Evolutionary conservation across 2,113 vertebrate species (phyloP).

Genomic region (Alethe castanea): DNA sequence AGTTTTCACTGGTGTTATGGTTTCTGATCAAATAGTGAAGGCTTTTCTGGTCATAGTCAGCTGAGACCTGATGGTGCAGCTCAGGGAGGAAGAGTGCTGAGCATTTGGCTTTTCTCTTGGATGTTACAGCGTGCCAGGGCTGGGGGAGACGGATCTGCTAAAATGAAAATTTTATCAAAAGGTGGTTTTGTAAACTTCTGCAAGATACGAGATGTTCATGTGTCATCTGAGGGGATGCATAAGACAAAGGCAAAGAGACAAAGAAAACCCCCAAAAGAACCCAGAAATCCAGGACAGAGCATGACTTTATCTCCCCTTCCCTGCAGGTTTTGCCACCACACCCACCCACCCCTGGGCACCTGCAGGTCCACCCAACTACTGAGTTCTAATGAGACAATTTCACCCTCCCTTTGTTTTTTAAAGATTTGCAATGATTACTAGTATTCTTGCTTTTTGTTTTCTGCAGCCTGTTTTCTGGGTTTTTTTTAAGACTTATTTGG

Average conservation of each 20-base stretch:
- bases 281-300: background rate
- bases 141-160: background rate
- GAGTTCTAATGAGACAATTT: background rate
- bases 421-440: background rate
- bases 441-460: background rate
- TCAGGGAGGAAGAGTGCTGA: background rate
- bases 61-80: background rate
- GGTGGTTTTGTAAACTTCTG: background rate
- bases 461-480: background rate
- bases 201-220: background rate
- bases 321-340: background rate
- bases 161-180: background rate
- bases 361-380: background rate
- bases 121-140: accelerated
- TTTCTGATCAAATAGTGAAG: background rate
- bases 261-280: background rate
- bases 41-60: background rate
- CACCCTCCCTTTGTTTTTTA: background rate
- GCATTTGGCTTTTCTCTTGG: background rate
- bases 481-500: background rate
- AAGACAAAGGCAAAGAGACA: background rate
- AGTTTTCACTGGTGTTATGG: background rate
- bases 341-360: accelerated
- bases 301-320: background rate
- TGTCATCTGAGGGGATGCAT: background rate